These are phyloP conservation scores for Chroicocephalus ridibundus DNA, from an alignment of 2,113 vertebrate genomes.

Conservation along the genomic window DNA sequence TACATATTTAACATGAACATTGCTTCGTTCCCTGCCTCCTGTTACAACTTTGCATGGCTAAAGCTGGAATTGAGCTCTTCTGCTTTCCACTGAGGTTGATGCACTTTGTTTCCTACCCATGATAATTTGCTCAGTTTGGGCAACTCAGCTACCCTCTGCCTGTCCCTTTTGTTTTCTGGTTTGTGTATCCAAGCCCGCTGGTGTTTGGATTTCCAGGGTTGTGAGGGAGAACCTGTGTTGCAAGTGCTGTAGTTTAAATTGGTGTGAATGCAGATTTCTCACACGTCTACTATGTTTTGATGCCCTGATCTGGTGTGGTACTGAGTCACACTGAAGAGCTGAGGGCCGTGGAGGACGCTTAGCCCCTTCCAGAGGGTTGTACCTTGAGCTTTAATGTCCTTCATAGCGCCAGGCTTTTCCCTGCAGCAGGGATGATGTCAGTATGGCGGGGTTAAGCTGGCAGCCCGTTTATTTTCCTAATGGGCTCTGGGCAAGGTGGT, in stretches of 20 bases:
- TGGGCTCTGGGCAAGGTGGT: neutral
- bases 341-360: neutral
- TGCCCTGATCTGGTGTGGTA: neutral
- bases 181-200: neutral
- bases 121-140: neutral
- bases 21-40: neutral
- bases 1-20: slow-evolving; percentile 24
- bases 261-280: neutral
- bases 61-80: neutral
- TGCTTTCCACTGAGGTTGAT: neutral
- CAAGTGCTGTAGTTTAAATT: neutral
- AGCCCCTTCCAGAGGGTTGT: neutral
- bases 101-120: neutral
- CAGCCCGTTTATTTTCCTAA: neutral
- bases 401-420: neutral
- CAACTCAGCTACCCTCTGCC: neutral
- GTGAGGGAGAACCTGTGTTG: neutral
- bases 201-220: neutral
- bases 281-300: neutral
- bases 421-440: neutral
- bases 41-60: neutral
- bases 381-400: neutral
- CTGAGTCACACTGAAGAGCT: neutral
- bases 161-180: neutral
- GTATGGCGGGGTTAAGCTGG: neutral